Percentiles rank a stretch among this genome's conserved stretches.
phyloP scores from a whole-genome alignment of 2,113 vertebrate genomes.

The Chaetura pelagica region DNA sequence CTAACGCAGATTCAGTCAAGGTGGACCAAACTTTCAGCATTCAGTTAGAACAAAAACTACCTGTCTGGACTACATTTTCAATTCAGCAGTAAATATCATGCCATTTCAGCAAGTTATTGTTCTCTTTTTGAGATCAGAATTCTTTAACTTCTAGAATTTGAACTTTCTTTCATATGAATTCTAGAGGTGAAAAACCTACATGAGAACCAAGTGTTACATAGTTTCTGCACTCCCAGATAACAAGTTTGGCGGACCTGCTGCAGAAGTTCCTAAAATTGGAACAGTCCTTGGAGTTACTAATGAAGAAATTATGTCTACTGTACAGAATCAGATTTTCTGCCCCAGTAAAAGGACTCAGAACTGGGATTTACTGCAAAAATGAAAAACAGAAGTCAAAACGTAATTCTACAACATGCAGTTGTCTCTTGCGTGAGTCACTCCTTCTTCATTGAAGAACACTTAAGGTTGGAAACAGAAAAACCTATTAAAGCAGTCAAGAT shows the following conservation, averaged over 20 bases:
- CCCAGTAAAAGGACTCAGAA: not conserved
- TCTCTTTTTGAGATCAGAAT: not conserved
- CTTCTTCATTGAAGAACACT: not conserved
- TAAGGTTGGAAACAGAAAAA: not conserved
- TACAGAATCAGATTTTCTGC: not conserved
- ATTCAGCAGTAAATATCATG: not conserved
- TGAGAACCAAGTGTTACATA: not conserved
- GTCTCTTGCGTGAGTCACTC: not conserved
- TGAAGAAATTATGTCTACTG: not conserved
- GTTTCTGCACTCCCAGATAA: not conserved
- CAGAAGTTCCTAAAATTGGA: not conserved
- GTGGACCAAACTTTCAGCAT: not conserved
- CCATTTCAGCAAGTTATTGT: not conserved
- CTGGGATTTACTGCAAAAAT: not conserved
- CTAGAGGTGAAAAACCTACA: not conserved
- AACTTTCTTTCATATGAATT: not conserved
- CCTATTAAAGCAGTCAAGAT: not conserved
- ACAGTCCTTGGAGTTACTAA: not conserved
- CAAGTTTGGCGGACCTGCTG: not conserved
- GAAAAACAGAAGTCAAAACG: not conserved
- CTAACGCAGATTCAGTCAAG: not conserved
- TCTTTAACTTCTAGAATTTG: not conserved
- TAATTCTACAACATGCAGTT: not conserved
- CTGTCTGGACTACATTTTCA: not conserved
- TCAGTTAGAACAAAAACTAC: not conserved